Percentiles rank a stretch among this genome's conserved stretches.
Conservation (phyloP, 53 echinoderm and acorn worm genomes). For the Astropecten irregularis region DNA sequence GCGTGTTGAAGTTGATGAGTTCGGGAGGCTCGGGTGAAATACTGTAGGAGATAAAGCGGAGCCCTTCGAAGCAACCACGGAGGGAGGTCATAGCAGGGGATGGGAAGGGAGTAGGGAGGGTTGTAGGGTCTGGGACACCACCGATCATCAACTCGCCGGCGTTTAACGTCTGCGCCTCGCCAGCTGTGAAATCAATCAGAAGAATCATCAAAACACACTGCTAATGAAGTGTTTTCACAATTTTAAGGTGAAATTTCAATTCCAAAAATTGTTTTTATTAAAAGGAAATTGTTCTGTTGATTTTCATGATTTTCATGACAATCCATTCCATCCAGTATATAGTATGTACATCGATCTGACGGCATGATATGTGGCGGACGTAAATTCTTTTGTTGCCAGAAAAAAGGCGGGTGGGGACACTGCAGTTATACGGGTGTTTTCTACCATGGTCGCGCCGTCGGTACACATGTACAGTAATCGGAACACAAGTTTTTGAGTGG, state of each 20-base stretch:
- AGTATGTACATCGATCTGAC: too few species aligned
- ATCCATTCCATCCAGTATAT: too few species aligned
- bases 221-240: neutral
- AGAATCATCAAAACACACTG: neutral
- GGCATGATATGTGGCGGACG: too few species aligned
- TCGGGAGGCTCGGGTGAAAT: conserved; percentile 91
- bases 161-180: conserved; percentile 82
- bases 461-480: too few species aligned
- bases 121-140: conserved; percentile 57
- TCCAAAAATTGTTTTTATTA: too few species aligned
- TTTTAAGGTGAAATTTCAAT: neutral
- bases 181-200: conserved; percentile 58
- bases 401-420: too few species aligned
- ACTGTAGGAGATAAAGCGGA: conserved; percentile 89
- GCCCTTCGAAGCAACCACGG: conserved; percentile 83
- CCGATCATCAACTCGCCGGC: conserved; percentile 85
- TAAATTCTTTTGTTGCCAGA: too few species aligned
- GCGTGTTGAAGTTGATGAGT: conserved; percentile 85
- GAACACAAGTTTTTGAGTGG: too few species aligned
- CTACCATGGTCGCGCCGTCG: too few species aligned
- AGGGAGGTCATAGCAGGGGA: conserved; percentile 59
- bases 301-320: too few species aligned
- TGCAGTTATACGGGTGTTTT: too few species aligned
- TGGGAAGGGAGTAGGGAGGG: conserved; percentile 75
- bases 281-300: too few species aligned